Evolutionary conservation across 1,140 invertebrate genomes (phyloP), one percentile per base, ranked within the genome.

Genomic region (Pseudomyrmex flavicornis): DNA sequence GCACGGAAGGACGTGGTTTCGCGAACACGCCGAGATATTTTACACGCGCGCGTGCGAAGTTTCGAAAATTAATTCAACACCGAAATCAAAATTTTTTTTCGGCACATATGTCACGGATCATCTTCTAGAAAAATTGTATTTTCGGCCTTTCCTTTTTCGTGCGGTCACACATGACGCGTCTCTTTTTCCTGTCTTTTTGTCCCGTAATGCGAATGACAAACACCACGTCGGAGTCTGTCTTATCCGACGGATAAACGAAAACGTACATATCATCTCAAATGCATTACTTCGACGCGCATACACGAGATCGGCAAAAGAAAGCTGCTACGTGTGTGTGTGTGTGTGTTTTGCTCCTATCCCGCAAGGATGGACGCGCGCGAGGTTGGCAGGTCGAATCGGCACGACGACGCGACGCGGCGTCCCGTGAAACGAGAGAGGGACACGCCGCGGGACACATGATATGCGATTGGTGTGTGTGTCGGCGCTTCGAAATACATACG

Each of bases 311-410:
- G 17, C 15, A 54, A 35, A 10, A 58, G 70, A 80, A 20, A 80
- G 54, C 20, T 44, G 65, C 54, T 46, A 20, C 22, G n/a, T 15
- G 20, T 35, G 2, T 79, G 35, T 26, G 7, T 35, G 35, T 9
- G 15, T 35, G 9, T 48, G 22, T 80, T 44, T 48, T 20, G 75
- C 15, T 46, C 26, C 5, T 35, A 5, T 44, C 58, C 44, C 54
- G 70, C 26, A 22, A 48, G 62, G 54, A 68, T 48, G 65, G 50
- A 5, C 44, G 52, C 52, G 8, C 35, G 35, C 35, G 35, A n/a
- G 70, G 63, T 82, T 74, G 70, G 69, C 69, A 73, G 79, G 50
- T 44, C 69, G 79, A 22, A 50, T 75, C 79, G 79, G 70, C 69
- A 62, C 46, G 59, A 13, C 59, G 35, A 80, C 69, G 61, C 46